phyloP scores from a whole-genome alignment of 2,888 invertebrate species.

The Tenthredo scrophulariae region DNA sequence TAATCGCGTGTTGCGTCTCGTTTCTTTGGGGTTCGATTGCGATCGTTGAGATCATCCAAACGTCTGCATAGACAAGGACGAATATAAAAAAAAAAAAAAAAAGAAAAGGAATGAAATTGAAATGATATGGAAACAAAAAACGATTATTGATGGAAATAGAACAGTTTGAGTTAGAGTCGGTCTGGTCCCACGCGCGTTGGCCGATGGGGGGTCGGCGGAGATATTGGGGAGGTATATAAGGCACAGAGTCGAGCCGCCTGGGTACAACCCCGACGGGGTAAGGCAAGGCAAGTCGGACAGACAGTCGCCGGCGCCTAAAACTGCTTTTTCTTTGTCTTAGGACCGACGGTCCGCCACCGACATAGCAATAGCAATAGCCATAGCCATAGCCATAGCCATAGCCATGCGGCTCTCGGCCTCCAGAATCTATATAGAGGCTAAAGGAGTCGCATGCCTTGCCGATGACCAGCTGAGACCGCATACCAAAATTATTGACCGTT shows the following conservation, averaged over 20 bases:
- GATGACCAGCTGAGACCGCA: conserved; percentile 53
- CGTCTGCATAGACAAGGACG: neutral
- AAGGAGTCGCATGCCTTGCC: conserved; percentile 51
- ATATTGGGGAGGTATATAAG: conserved; percentile 33
- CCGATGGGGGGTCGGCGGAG: conserved; percentile 45
- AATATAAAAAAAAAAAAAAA: neutral
- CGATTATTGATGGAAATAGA: conserved; percentile 11
- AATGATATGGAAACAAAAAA: conserved; percentile 1
- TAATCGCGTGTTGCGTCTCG: neutral
- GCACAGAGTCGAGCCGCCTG: neutral
- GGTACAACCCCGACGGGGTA: conserved; percentile 33
- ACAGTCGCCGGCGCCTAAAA: conserved; percentile 68
- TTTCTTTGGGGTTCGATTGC: neutral
- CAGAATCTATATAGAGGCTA: neutral
- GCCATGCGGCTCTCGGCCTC: neutral
- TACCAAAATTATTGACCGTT: conserved; percentile 50
- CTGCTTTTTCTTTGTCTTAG: conserved; percentile 69
- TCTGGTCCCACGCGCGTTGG: conserved; percentile 44
- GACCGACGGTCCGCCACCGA: conserved; percentile 59
- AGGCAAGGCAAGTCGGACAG: conserved; percentile 56
- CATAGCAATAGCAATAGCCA: neutral
- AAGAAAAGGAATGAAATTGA: neutral
- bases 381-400: neutral
- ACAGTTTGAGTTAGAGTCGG: conserved; percentile 6
- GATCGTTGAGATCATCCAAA: neutral